phyloP scores from a whole-genome alignment of 1,140 invertebrate species.

The Lanistes nyassanus region DNA sequence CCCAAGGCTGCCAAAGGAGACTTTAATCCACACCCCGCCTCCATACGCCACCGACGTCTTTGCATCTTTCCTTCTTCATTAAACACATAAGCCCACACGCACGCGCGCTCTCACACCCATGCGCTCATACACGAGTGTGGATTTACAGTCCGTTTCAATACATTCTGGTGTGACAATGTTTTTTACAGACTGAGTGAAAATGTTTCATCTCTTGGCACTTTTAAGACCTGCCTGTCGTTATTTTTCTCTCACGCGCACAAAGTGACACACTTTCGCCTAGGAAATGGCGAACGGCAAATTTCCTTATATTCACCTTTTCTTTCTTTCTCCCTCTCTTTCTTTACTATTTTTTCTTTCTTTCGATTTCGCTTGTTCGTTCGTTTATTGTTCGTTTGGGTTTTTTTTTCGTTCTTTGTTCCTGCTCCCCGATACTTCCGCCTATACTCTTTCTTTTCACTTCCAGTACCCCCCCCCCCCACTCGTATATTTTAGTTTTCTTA shows the following conservation, averaged over 20 bases:
- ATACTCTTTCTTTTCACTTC: not conserved
- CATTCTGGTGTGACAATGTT: no score
- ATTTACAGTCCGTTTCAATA: not conserved
- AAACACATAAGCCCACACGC: not conserved
- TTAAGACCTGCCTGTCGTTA: no score
- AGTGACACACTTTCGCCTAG: no score
- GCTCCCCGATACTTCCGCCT: not conserved
- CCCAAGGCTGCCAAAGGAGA: no score
- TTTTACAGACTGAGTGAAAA: no score
- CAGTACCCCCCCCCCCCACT: not conserved
- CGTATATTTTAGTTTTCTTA: not conserved
- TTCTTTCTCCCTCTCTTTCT: not conserved
- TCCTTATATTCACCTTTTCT: not conserved
- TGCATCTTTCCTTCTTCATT: not conserved
- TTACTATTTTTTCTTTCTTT: not conserved
- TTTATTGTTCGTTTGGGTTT: not conserved
- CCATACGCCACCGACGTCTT: no score
- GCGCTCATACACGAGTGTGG: not conserved
- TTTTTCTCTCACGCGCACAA: not conserved
- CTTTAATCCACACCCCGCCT: no score
- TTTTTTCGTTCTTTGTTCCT: slow-evolving; percentile 17
- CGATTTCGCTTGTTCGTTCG: not conserved
- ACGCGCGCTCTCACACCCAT: not conserved
- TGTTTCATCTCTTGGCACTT: no score
- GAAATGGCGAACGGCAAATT: not conserved